Conservation (phyloP, 2,113 vertebrate genomes). For the Zosterops lateralis region DNA sequence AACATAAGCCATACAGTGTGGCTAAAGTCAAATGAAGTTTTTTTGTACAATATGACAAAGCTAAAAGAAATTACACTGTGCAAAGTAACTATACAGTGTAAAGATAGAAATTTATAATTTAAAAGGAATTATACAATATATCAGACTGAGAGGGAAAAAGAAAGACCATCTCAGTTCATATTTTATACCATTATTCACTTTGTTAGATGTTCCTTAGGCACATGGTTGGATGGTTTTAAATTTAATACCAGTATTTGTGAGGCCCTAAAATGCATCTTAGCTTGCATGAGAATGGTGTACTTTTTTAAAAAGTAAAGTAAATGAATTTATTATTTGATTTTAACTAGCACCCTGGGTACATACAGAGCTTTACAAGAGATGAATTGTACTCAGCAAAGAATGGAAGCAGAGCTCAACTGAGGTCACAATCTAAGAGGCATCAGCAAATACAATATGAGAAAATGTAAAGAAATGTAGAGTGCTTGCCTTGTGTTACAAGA, state of each 20-base stretch:
- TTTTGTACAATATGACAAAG: neutral
- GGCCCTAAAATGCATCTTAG: conserved; percentile 10
- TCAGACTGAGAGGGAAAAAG: neutral
- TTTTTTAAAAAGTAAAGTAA: neutral
- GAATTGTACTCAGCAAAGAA: neutral
- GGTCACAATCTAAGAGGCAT: neutral
- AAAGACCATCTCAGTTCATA: neutral
- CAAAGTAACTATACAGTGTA: neutral
- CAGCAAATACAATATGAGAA: neutral
- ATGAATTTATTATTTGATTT: neutral
- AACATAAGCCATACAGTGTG: neutral
- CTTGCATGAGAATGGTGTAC: neutral
- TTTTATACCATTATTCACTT: neutral
- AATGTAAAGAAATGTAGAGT: neutral
- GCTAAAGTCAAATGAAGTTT: neutral
- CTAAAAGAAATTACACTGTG: neutral
- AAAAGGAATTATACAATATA: neutral
- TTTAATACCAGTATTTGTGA: conserved; percentile 35
- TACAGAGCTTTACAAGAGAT: neutral
- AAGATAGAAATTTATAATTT: neutral
- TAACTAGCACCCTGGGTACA: neutral
- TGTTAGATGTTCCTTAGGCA: neutral
- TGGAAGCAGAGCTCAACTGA: neutral
- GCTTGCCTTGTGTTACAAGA: neutral
- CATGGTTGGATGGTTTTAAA: conserved; percentile 24